A percentile compares a stretch with the other conserved stretches of the same genome.
Conservation (phyloP, 2,113 vertebrate species). For the Sinocyclocheilus maitianheensis region DNA sequence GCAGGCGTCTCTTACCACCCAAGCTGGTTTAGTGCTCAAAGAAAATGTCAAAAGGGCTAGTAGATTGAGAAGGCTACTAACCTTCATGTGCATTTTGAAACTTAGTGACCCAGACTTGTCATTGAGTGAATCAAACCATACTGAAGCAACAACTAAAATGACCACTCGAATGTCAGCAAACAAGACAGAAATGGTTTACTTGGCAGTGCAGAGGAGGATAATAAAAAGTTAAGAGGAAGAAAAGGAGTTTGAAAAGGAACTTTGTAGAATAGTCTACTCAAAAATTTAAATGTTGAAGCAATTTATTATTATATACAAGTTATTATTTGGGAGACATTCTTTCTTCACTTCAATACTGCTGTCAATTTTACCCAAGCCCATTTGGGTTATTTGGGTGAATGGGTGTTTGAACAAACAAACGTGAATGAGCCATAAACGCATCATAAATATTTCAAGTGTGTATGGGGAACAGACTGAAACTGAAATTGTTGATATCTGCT, state of each 20-base stretch:
- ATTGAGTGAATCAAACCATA: conserved; percentile 9
- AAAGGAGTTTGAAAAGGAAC: background rate
- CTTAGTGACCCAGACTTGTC: background rate
- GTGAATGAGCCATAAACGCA: too few species aligned
- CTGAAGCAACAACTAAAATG: background rate
- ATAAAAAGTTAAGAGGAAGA: background rate
- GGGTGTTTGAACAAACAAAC: too few species aligned
- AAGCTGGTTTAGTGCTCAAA: conserved; percentile 21
- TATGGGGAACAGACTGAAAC: too few species aligned
- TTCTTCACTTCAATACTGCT: too few species aligned
- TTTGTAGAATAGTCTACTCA: background rate
- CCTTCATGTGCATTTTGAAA: background rate
- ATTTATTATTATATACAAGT: background rate
- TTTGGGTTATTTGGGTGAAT: too few species aligned
- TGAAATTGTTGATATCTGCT: too few species aligned
- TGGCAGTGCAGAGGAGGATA: background rate
- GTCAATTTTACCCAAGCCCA: too few species aligned
- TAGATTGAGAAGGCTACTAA: background rate
- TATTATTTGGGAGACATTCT: too few species aligned
- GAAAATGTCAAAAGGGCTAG: conserved; percentile 22
- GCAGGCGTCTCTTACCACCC: conserved; percentile 18
- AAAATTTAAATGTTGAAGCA: background rate
- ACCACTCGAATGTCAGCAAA: background rate
- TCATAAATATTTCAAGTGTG: too few species aligned
- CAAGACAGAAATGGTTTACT: background rate